A percentile compares a stretch with the other conserved stretches of the same genome.
These are phyloP conservation scores for Cairina moschata DNA, from an alignment of 2,113 vertebrate species.

Conservation along the genomic window DNA sequence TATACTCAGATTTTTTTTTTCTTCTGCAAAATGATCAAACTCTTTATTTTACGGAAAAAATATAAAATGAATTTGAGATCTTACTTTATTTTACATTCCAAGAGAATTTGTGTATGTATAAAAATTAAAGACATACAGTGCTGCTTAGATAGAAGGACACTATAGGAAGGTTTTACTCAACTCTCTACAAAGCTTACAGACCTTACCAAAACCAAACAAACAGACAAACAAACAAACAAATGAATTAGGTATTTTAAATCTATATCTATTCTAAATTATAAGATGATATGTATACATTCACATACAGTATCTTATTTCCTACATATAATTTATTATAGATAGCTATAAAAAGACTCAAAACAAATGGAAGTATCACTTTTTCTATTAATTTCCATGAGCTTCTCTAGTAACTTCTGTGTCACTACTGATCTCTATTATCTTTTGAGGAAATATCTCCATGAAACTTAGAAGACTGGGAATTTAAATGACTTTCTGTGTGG, in stretches of 20 bases:
- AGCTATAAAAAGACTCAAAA: not conserved
- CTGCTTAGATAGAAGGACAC: not conserved
- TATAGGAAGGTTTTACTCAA: not conserved
- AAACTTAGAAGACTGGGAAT: not conserved
- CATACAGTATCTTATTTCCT: fast-evolving
- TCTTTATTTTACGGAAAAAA: not conserved
- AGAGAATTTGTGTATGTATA: not conserved
- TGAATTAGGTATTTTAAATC: not conserved
- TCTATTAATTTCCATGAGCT: not conserved
- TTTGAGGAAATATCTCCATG: not conserved
- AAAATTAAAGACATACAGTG: not conserved
- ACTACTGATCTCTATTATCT: not conserved
- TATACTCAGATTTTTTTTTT: not conserved
- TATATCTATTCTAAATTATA: not conserved
- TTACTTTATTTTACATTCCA: not conserved
- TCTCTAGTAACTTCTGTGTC: not conserved
- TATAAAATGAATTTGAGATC: not conserved
- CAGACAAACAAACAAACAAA: not conserved
- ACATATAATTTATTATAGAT: not conserved
- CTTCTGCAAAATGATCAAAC: not conserved
- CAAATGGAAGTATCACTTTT: not conserved
- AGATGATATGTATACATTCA: not conserved
- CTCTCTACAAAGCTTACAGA: not conserved
- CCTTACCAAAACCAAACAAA: not conserved
- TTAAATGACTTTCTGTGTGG: not conserved